These are phyloP conservation scores for Malurus cyaneus DNA, from an alignment of 2,113 vertebrate genomes.

Conservation along the genomic window DNA sequence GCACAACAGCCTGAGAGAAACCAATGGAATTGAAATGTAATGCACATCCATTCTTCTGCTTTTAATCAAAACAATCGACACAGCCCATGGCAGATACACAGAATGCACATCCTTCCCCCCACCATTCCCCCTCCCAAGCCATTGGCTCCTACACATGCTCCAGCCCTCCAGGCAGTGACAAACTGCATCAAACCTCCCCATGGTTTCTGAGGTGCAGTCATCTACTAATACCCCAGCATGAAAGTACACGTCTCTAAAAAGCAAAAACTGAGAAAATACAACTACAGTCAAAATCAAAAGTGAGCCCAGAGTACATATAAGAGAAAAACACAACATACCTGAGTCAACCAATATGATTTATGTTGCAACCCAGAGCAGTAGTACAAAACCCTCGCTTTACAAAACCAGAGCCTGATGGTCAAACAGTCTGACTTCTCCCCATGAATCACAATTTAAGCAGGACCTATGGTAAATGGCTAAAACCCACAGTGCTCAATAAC, in stretches of 20 bases:
- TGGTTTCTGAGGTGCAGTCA: background rate
- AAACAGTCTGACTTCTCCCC: background rate
- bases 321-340: background rate
- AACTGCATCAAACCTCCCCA: background rate
- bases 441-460: conserved; percentile 63
- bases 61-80: background rate
- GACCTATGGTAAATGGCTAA: conserved; percentile 44
- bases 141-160: background rate
- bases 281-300: background rate
- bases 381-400: background rate
- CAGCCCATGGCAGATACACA: background rate
- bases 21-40: background rate
- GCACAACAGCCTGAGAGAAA: background rate
- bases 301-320: background rate
- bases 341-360: conserved; percentile 39
- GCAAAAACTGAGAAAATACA: background rate
- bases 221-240: background rate
- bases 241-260: background rate
- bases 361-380: background rate
- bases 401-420: conserved; percentile 4
- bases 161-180: background rate
- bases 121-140: background rate
- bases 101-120: background rate
- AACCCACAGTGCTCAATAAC: conserved; percentile 16
- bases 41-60: background rate